Percentiles rank a stretch among this genome's conserved stretches.
Evolutionary conservation across 2,113 vertebrate species (phyloP).

Genomic region (Hyperopisus bebe): DNA sequence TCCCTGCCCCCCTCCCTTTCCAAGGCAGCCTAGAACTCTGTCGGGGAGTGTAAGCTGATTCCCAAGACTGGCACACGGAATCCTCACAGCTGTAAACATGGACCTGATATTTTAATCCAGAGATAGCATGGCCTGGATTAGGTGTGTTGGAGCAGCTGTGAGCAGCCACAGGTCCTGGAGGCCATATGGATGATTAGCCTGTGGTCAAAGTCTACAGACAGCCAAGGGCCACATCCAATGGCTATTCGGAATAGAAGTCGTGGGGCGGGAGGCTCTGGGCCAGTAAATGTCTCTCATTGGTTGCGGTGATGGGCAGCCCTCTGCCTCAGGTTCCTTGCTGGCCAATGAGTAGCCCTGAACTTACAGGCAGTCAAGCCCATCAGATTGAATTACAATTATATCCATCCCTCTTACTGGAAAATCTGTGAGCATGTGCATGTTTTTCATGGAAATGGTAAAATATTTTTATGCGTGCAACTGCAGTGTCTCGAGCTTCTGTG

Average conservation of each 20-base stretch:
- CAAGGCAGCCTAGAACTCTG: not conserved
- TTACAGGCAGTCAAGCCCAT: not conserved
- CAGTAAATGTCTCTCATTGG: not conserved
- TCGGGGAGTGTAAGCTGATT: slow-evolving; percentile 3
- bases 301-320: not conserved
- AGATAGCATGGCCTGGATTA: not conserved
- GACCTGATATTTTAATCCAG: slow-evolving; percentile 3
- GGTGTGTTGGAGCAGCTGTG: not conserved
- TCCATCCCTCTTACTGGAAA: not conserved
- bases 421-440: not conserved
- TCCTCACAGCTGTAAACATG: slow-evolving; percentile 11
- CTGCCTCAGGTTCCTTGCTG: not conserved
- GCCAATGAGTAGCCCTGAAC: not conserved
- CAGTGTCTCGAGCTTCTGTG: not conserved
- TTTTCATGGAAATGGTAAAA: not conserved
- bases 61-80: not conserved
- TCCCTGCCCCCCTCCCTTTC: not conserved
- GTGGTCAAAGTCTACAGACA: not conserved
- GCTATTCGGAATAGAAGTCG: not conserved
- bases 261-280: not conserved
- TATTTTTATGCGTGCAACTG: not conserved
- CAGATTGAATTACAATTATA: not conserved
- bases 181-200: not conserved
- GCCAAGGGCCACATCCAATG: not conserved
- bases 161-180: not conserved